A percentile compares a stretch with the other conserved stretches of the same genome.
Conservation (phyloP, 1,140 invertebrate species). For the Batillaria attramentaria region DNA sequence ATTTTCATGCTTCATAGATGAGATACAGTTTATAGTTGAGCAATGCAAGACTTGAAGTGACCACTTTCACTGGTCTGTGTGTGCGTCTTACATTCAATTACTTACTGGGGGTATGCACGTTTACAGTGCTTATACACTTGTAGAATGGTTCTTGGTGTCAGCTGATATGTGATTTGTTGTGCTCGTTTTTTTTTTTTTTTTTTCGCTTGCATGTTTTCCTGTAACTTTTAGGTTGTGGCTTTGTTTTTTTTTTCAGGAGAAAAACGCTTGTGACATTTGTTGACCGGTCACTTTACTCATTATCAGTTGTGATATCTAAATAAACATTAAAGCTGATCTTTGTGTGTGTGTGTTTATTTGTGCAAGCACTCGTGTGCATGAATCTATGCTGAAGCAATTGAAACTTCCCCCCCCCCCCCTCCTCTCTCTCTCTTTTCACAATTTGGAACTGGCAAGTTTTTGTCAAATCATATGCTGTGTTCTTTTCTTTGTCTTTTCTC, state of each 20-base stretch:
- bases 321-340: background rate
- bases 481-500: too few relatives aligned
- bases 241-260: background rate
- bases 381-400: background rate
- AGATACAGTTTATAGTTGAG: too few relatives aligned
- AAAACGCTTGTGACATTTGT: conserved; percentile 6
- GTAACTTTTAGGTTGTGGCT: conserved; percentile 13
- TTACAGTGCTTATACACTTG: background rate
- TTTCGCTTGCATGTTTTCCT: conserved; percentile 20
- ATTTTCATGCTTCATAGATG: too few relatives aligned
- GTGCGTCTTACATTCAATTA: too few relatives aligned
- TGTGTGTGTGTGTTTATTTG: background rate
- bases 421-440: too few relatives aligned
- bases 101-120: too few relatives aligned
- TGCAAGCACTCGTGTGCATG: background rate
- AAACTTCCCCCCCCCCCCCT: background rate
- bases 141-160: background rate
- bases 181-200: background rate
- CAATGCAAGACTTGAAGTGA: too few relatives aligned
- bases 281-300: conserved; percentile 18
- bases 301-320: conserved; percentile 26
- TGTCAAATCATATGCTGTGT: too few relatives aligned
- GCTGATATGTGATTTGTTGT: background rate
- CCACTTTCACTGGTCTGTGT: too few relatives aligned
- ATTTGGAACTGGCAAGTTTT: too few relatives aligned